Base-by-base conservation (phyloP, 2,888 invertebrate species). In the Cremastinae sp. region DNA sequence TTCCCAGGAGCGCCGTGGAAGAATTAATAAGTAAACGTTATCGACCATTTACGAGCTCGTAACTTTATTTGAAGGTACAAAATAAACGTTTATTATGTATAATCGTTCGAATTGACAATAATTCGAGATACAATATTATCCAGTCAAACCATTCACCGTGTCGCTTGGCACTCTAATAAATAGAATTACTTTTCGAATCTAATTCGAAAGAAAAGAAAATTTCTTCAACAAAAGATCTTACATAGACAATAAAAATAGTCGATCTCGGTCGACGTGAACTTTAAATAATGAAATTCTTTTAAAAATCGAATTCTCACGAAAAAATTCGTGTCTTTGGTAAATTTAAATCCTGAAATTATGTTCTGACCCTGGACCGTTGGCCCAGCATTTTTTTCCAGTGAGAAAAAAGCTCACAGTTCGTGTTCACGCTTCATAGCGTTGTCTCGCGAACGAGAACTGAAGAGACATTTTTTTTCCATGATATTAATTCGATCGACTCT, bases 11-110 rank as follows among this genome's bases (percentile, higher is more conserved):
- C 28, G 28, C 28, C 5, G 28, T 5, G 28, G 28, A 2, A 2
- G 28, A 28, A 5, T 5, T 8, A 9, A 41, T 41, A 41, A 41
- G 2, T 41, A n/a, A 41, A 9, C 14, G n/a, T 53, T 58, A 37
- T n/a, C 18, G n/a, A 20, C 3, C 12, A 61, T 53, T 59, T 56
- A 74, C 53, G 39, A 43, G 51, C 53, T 71, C 66, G 64, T 72
- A 65, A 56, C 70, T 70, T 77, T 74, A 78, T 72, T 75, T 43
- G 71, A 76, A 82, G 83, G 82, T 87, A 86, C 82, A 87, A 87
- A 86, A 85, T 83, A 85, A 87, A 83, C 82, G 84, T 81, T 81
- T 78, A 81, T 82, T 78, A 53, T 78, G n/a, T n/a, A n/a, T n/a
- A n/a, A n/a, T n/a, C n/a, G n/a, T n/a, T n/a, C n/a, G n/a, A n/a